Conservation (phyloP, 2,113 vertebrate genomes). For the Callionymus lyra region DNA sequence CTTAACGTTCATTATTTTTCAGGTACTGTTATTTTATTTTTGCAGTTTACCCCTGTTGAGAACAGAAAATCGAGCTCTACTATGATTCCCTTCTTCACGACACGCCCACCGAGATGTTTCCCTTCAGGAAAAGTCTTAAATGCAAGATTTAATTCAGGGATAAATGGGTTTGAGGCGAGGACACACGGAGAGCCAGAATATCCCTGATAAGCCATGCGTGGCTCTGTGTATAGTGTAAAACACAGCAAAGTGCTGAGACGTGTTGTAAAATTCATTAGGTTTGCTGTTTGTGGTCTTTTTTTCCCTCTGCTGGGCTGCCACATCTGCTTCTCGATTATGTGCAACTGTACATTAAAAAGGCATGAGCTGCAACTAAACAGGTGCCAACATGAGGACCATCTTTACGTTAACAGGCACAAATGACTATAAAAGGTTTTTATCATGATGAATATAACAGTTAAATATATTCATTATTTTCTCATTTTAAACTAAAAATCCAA, state of each 20-base stretch:
- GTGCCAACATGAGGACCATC: not conserved
- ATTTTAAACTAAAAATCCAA: no score
- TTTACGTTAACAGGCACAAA: no score
- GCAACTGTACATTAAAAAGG: conserved; percentile 29
- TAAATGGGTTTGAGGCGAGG: conserved; percentile 16
- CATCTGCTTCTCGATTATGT: conserved; percentile 35
- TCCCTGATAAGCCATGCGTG: conserved; percentile 24
- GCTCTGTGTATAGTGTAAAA: conserved; percentile 36
- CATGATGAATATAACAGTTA: no score
- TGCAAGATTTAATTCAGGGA: no score
- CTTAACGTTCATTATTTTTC: not conserved
- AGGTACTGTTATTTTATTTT: not conserved
- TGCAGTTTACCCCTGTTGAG: not conserved
- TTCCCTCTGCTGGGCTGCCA: conserved; percentile 7
- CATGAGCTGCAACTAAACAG: conserved; percentile 15
- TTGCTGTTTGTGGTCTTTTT: conserved; percentile 33
- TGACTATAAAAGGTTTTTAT: no score
- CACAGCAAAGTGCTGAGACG: conserved; percentile 27
- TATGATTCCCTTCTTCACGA: no score
- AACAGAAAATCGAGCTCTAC: no score
- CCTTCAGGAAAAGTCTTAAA: not conserved
- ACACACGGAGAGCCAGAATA: conserved; percentile 8
- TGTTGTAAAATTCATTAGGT: conserved; percentile 53
- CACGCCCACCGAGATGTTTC: not conserved
- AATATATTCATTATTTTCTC: no score